Evolutionary conservation across 2,888 invertebrate genomes (phyloP), one percentile per base, ranked within the genome.

Genomic region (Spodoptera picta): DNA sequence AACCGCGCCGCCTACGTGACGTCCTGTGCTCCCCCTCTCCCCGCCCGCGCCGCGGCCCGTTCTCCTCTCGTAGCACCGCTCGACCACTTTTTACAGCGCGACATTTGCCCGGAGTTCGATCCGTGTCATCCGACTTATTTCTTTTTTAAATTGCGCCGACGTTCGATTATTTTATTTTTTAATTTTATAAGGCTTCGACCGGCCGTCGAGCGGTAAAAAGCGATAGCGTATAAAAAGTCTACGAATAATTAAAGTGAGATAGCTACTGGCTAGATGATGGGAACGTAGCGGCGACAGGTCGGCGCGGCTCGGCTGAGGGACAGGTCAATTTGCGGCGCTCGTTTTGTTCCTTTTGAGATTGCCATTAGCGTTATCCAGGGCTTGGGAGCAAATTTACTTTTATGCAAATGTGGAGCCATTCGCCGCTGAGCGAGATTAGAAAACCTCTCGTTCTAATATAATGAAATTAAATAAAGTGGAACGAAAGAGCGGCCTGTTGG

Each of bases 41-140:
- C 66, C 67, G 67, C 68, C 65, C 79, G 45, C 68, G 55, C 73
- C 71, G 63, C 54, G 63, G 60, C 76, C 75, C 71, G 61, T 81
- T 76, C 78, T 77, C 65, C 78, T 73, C 67, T 83, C 83, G 80
- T 83, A 83, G 83, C 86, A 73, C 68, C 76, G 88, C 87, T 87
- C 89, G 91, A 94, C 94, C 91, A 92, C 93, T 94, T 94, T 94
- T 94, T 94, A 94, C 90, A 88, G 91, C 92, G 94, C 94, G 94
- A 94, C 94, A 94, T 94, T 94, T 94, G 94, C 94, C 94, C 94
- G 92, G 94, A 94, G 94, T 94, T 94, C 94, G 94, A 93, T 93
- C 94, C 94, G 92, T 94, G 94, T 94, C 94, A 94, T 93, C 92
- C 91, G 93, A 92, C 94, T 91, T 93, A 93, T 93, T 93, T 92